Evolutionary conservation across 2,888 invertebrate genomes (phyloP).

Genomic region (Cyclophora albipunctata): DNA sequence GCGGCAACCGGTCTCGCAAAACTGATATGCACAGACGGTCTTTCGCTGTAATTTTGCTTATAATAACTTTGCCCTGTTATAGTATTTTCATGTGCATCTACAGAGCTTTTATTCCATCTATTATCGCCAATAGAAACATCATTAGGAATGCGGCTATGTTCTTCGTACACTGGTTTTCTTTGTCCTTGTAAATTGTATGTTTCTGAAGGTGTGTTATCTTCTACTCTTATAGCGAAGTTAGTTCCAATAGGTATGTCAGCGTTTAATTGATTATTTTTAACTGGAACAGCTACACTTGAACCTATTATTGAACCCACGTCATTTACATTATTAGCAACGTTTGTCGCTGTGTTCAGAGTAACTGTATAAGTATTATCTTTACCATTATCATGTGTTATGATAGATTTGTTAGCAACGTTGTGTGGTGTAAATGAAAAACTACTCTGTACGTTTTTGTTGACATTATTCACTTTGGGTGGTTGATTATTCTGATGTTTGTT

Average conservation of each 20-base stretch:
- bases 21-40: conserved; percentile 9
- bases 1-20: conserved; percentile 5
- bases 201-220: conserved; percentile 51
- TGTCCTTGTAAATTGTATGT: conserved; percentile 43
- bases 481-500: conserved; percentile 23
- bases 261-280: conserved; percentile 48
- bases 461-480: conserved; percentile 13
- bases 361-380: conserved; percentile 53
- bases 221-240: conserved; percentile 66
- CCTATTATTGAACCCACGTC: conserved; percentile 49
- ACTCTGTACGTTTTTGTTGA: conserved; percentile 25
- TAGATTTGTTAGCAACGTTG: conserved; percentile 40
- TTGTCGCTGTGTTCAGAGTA: conserved; percentile 56
- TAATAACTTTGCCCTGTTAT: conserved; percentile 25
- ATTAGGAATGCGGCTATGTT: conserved; percentile 28
- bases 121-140: conserved; percentile 46
- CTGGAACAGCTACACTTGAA: conserved; percentile 53
- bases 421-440: conserved; percentile 34
- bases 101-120: conserved; percentile 54
- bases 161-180: conserved; percentile 32
- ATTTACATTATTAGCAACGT: conserved; percentile 43
- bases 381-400: conserved; percentile 29
- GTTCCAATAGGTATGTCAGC: conserved; percentile 68
- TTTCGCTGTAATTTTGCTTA: conserved; percentile 10
- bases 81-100: conserved; percentile 22